A percentile compares a stretch with the other conserved stretches of the same genome.
phyloP scores from a whole-genome alignment of 1,140 invertebrate species.

The Ladona fulva region DNA sequence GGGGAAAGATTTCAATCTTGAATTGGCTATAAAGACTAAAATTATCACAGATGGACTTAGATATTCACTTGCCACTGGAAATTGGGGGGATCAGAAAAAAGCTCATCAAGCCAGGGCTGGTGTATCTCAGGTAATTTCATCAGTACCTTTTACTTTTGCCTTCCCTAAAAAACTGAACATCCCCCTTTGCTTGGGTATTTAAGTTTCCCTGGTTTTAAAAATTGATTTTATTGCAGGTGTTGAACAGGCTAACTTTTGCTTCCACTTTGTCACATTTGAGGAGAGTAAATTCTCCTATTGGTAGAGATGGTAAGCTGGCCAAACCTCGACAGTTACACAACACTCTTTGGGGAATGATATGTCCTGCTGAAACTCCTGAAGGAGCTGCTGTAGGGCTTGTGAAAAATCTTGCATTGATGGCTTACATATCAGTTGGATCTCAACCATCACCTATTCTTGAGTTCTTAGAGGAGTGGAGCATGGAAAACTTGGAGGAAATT shows the following conservation, averaged over 20 bases:
- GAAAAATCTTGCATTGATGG: slow-evolving; percentile 97
- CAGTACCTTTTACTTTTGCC: slow-evolving; percentile 30
- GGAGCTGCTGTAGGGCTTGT: slow-evolving; percentile 85
- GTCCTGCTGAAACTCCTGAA: slow-evolving; percentile 98
- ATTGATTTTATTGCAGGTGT: slow-evolving; percentile 70
- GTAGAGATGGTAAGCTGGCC: slow-evolving; percentile 94
- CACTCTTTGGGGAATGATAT: slow-evolving; percentile 98
- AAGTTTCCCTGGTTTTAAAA: neutral
- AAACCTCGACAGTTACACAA: slow-evolving; percentile 97
- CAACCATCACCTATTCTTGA: slow-evolving; percentile 97
- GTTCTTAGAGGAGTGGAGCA: slow-evolving; percentile 99
- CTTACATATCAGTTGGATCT: slow-evolving; percentile 97
- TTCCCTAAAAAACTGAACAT: neutral
- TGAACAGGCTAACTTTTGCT: slow-evolving; percentile 93
- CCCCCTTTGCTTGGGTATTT: neutral
- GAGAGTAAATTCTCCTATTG: slow-evolving; percentile 96
- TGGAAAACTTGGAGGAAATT: slow-evolving; percentile 99
- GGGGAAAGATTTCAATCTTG: slow-evolving; percentile 96
- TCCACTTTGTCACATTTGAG: slow-evolving; percentile 96
- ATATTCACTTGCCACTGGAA: slow-evolving; percentile 96
- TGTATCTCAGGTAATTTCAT: slow-evolving; percentile 59
- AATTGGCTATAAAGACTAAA: slow-evolving; percentile 93
- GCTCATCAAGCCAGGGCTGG: slow-evolving; percentile 95
- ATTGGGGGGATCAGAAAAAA: slow-evolving; percentile 99
- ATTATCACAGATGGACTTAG: slow-evolving; percentile 97